Base-by-base conservation (phyloP, 2,888 invertebrate genomes). In the Ptychoptera albimana region DNA sequence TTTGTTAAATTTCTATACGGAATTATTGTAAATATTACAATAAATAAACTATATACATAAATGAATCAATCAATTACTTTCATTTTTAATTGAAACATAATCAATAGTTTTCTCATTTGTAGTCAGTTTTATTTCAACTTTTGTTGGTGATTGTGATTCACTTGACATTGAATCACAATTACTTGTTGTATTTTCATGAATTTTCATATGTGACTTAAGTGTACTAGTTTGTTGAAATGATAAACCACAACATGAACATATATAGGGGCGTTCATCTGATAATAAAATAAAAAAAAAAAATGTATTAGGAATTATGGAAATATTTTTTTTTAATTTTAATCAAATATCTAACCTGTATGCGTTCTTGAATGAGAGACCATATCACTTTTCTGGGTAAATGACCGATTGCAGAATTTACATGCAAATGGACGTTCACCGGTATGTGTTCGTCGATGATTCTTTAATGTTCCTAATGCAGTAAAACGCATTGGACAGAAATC, bases 351-450 rank as follows among this genome's bases (percentile, higher is more conserved):
- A 31, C 45, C 69, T 0, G 69, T 70, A 45, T 70, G 70, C 15
- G 68, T 69, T 0, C 70, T 55, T 1, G 67, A 67, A 49, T 71
- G 71, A 0, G 68, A 67, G 1, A 71, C 62, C 15, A 74, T 59
- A 48, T 75, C 75, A n/a, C 72, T 73, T 1, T 70, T 57, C 50
- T 75, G 75, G 0, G 72, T 70, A 42, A 75, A 76, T 0, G 70
- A 69, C 48, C 73, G 72, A 2, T 71, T 65, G 48, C 75, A 76
- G 42, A 66, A 67, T 0, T 64, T 64, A 45, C 75, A 75, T 2
- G 57, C 68, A 50, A 65, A 74, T 0, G 75, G 75, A 2, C 57
- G 58, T 41, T 75, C 75, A 0, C 75, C 75, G 0, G 75, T 75
- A 46, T 76, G 75, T 0, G 73, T 74, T 1, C 75, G 57, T 1